A percentile compares a stretch with the other conserved stretches of the same genome.
phyloP scores from a whole-genome alignment of 2,888 invertebrate species.

The Acronicta leporina region DNA sequence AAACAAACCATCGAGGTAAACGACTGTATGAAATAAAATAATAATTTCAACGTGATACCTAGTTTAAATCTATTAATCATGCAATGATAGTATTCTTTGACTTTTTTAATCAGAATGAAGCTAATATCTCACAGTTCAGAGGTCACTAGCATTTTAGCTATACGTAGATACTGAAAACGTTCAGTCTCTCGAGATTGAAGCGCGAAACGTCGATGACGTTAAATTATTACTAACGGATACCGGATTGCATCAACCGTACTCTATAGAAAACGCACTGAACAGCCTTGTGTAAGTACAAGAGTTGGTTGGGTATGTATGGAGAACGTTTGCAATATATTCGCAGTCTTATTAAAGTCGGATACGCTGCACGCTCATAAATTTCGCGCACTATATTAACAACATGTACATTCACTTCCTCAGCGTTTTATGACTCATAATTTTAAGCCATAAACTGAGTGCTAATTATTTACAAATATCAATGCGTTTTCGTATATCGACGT shows the following conservation, averaged over 20 bases:
- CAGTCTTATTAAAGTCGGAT: slow-evolving; percentile 27
- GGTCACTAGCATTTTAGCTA: slow-evolving; percentile 27
- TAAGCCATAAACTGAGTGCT: slow-evolving; percentile 23
- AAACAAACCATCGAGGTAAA: no score
- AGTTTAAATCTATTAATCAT: no score
- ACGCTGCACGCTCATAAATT: slow-evolving; percentile 36
- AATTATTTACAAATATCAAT: slow-evolving; percentile 25
- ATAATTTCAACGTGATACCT: no score
- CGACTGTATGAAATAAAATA: no score
- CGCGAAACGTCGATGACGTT: slow-evolving; percentile 8
- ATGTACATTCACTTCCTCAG: slow-evolving; percentile 12
- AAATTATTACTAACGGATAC: slow-evolving; percentile 29
- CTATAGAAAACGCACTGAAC: slow-evolving; percentile 11
- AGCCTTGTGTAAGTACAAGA: slow-evolving; percentile 5
- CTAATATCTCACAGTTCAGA: not conserved
- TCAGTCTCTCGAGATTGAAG: slow-evolving; percentile 23
- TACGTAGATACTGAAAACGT: slow-evolving; percentile 4
- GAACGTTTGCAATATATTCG: slow-evolving; percentile 12
- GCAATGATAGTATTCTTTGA: no score
- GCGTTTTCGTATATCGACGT: no score
- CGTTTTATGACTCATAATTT: slow-evolving; percentile 37
- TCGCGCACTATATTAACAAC: slow-evolving; percentile 33
- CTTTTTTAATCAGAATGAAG: no score
- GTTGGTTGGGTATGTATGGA: not conserved
- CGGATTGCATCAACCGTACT: slow-evolving; percentile 6